Base-by-base conservation (phyloP, 2,113 vertebrate species). In the Gadus macrocephalus region DNA sequence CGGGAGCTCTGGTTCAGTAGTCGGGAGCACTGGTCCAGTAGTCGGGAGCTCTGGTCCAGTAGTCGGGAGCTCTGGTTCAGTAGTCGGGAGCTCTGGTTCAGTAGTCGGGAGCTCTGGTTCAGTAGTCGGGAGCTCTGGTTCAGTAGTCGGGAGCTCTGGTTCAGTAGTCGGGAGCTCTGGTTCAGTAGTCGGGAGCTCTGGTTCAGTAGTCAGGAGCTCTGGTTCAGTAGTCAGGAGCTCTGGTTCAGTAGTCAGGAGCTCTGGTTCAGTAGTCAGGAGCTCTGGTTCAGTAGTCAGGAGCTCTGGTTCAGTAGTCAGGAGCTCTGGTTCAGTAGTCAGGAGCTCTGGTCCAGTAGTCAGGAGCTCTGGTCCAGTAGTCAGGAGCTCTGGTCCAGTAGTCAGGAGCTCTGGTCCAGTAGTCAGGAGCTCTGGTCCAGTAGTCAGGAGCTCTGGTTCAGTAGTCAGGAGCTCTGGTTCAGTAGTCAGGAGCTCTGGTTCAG, bases 111-210 rank as follows among this genome's bases (percentile, higher is more conserved):
- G 53, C 76, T 56, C 38, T 25, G 25, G 25, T 25, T 3, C 25
- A 25, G 25, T 3, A 25, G n/a, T n/a, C n/a, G n/a, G n/a, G n/a
- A n/a, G n/a, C 25, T 25, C 0, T n/a, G 15, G 11, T 17, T 56
- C 63, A 65, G 76, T 31, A 62, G 58, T 35, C 60, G 69, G 70
- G 8, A 73, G 53, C 76, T 56, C 38, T 25, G 25, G 25, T 25
- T 3, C 25, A 25, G 25, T 3, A 25, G n/a, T n/a, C n/a, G n/a
- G n/a, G n/a, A n/a, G n/a, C 25, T 25, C 0, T n/a, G 15, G 11
- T 17, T 56, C 63, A 65, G 76, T 31, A 62, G 58, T 35, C 60
- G 69, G 70, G 8, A 73, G 53, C 76, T 56, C 38, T 25, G 25
- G 25, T 25, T 3, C 25, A 25, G 25, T 3, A 25, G n/a, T n/a